phyloP scores from a whole-genome alignment of 2,113 vertebrate species.

The Maccullochella peelii region DNA sequence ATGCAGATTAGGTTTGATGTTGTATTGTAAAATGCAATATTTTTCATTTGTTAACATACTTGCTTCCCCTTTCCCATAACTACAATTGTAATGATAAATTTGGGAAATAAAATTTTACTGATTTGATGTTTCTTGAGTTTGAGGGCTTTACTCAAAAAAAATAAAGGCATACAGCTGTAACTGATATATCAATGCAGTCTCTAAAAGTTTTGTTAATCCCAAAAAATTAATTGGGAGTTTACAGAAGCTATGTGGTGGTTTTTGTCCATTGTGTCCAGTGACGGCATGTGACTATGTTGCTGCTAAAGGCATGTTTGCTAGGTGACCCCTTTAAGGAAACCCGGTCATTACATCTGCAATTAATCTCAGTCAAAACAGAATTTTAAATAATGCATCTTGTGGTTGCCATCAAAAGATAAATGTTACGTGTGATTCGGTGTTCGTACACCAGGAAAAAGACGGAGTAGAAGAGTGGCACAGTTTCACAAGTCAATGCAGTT shows the following conservation, averaged over 20 bases:
- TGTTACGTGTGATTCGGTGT: no score
- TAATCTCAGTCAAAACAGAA: no score
- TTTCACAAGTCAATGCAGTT: neutral
- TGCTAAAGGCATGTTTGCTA: neutral
- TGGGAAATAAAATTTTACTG: constrained; percentile 81
- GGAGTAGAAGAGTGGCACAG: neutral
- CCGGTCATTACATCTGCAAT: neutral
- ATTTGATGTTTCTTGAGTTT: constrained; percentile 52
- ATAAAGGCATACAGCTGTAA: neutral
- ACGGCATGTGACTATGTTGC: no score
- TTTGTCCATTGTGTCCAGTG: neutral
- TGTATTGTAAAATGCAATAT: constrained; percentile 71
- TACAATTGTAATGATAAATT: constrained; percentile 63
- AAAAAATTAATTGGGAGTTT: neutral
- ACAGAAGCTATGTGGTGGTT: no score
- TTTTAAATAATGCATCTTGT: neutral
- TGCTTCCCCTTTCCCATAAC: constrained; percentile 54
- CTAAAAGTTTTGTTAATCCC: no score
- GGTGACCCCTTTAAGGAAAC: no score
- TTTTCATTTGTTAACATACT: constrained; percentile 64
- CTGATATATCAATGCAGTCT: neutral
- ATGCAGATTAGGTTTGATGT: constrained; percentile 68
- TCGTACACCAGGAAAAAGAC: neutral
- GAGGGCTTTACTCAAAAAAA: neutral
- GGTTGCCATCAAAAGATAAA: neutral